Base-by-base conservation (phyloP, 2,797 vertebrate genomes). In the Notolepis coatsorum region DNA sequence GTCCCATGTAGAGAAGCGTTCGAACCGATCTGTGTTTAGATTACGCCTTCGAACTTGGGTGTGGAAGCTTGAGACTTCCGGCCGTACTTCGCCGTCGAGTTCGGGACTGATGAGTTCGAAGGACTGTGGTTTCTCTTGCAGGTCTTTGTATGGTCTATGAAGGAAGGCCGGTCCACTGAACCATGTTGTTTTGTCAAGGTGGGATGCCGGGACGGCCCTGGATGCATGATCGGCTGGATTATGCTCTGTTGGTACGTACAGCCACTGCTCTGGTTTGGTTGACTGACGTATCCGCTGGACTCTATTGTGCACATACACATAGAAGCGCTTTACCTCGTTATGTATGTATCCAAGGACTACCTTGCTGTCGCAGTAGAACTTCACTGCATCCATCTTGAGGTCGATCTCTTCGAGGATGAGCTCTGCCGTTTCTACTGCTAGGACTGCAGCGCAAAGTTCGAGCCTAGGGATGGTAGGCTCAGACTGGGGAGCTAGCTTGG, bases 191-290 rank as follows among this genome's bases (percentile, higher is more conserved):
- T 64, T 7, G 21, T 17, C 8, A 2, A 57, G 39, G 27, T 23
- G 62, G 17, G 31, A 57, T 15, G 17, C 45, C 33, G 54, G 73
- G 62, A 31, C 55, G 42, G 23, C 10, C 6, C 1, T n/a, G 7
- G n/a, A 68, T 27, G 24, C 42, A 12, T 65, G 28, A n/a, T 57
- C 58, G 24, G 64, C 63, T 3, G 55, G 55, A 47, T 58, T 58
- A 0, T 8, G 15, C 28, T 46, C 42, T 23, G 56, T 33, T 6
- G 17, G 7, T 1, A 68, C 60, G 23, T 49, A 59, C 1, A 30
- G 3, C 54, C 48, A 55, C 4, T 68, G 65, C 13, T 30, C 30
- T 0, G 30, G 49, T 8, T 46, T 50, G 1, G 61, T 49, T 10
- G 61, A 56, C 10, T 64, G 58, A 0, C 9, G 3, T 8, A 63